Evolutionary conservation across 2,797 vertebrate genomes (phyloP), one percentile per base, ranked within the genome.

Genomic region (Tolypeutes matacus): DNA sequence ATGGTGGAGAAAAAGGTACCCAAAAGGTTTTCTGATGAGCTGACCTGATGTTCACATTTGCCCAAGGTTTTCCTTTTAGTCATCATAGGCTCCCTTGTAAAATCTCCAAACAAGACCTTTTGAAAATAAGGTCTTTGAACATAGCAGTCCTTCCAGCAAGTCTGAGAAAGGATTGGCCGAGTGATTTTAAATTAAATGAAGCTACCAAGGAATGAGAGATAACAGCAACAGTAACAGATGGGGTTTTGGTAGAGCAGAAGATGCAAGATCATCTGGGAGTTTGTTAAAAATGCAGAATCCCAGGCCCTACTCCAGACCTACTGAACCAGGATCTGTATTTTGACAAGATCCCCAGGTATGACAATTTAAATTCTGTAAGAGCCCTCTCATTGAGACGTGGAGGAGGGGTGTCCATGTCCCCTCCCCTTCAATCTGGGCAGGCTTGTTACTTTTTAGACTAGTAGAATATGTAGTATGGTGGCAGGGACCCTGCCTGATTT

Each of bases 101-200:
- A 89, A 90, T 81, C 34, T 85, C 75, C 88, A 75, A 64, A 78
- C 3, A 69, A 46, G 18, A 72, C 77, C 64, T 89, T 90, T 85
- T 89, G 10, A 78, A 90, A 73, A 62, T 82, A 92, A 93, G 29
- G 18, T 84, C 80, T 95, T 91, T 87, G 93, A 97, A 69, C 46
- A 60, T 67, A 95, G 27, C 9, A 39, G 14, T 51, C 39, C 58
- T 96, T 95, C 84, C 51, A 88, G 77, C 36, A 85, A 93, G 29
- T 31, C 64, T 42, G 75, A 81, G 36, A 89, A 85, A 62, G 91
- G 77, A 92, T 78, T 29, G 77, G 3, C 67, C 36, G 17, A 53
- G 31, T 65, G n/a, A 83, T 34, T 86, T 64, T 65, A 93, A 89
- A 75, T 89, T 81, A 87, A 96, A 90, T 60, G 78, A 95, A 82